phyloP scores from a whole-genome alignment of 2,113 vertebrate genomes.

The Melozone crissalis region DNA sequence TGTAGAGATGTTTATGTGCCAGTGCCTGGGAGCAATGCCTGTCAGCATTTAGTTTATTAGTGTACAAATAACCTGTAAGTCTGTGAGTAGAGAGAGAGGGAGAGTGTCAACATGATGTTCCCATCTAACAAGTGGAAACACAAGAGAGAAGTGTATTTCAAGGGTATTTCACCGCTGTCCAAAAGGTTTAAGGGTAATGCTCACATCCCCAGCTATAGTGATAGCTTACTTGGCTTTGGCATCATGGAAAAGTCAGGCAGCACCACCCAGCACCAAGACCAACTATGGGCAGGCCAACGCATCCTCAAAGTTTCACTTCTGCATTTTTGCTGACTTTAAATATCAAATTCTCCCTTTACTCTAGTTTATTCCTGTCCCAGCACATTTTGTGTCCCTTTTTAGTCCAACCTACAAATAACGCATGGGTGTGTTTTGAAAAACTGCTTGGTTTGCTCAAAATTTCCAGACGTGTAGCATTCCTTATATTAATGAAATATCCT shows the following conservation, averaged over 20 bases:
- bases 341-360: not conserved
- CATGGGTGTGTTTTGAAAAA: not conserved
- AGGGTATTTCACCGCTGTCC: not conserved
- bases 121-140: not conserved
- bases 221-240: not conserved
- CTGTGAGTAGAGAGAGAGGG: not conserved
- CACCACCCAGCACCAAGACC: not conserved
- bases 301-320: not conserved
- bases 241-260: not conserved
- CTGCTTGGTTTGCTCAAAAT: not conserved
- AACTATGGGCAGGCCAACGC: not conserved
- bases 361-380: not conserved
- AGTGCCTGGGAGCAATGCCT: not conserved
- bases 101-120: not conserved
- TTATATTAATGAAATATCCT: not conserved
- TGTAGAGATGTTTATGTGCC: not conserved
- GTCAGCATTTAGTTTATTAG: not conserved
- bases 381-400: not conserved
- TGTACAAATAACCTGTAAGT: not conserved
- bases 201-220: not conserved
- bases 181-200: not conserved
- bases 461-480: not conserved
- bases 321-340: not conserved
- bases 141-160: not conserved
- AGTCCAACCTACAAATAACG: not conserved